These are phyloP conservation scores for Drosophila paucipuncta DNA, from an alignment of 2,888 invertebrate species.

Conservation along the genomic window DNA sequence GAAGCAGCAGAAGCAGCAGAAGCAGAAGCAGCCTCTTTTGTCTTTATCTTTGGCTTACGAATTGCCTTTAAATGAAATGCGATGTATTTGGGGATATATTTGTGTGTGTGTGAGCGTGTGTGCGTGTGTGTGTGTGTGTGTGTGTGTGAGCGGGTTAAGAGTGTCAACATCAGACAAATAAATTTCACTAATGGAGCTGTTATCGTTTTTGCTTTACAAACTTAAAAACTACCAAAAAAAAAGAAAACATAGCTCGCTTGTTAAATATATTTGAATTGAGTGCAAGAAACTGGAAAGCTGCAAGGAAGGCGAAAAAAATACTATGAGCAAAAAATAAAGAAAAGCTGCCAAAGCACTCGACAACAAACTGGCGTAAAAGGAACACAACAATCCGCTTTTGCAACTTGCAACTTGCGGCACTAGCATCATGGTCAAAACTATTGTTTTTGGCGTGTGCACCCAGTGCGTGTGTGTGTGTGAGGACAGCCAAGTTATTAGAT, in stretches of 20 bases:
- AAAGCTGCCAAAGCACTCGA: constrained; percentile 63
- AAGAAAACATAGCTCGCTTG: constrained; percentile 52
- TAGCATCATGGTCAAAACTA: constrained; percentile 50
- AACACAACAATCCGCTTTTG: constrained; percentile 71
- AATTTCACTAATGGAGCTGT: constrained; percentile 80
- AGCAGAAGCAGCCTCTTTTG: constrained; percentile 28
- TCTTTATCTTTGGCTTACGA: constrained; percentile 27
- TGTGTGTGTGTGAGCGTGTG: not conserved
- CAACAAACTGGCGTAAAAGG: constrained; percentile 53
- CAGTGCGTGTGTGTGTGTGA: constrained; percentile 16
- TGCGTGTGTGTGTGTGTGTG: not conserved
- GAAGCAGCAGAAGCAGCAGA: constrained; percentile 20
- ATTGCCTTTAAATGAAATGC: constrained; percentile 5
- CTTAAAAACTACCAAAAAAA: constrained; percentile 32
- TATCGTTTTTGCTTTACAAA: constrained; percentile 62
- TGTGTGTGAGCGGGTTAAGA: constrained; percentile 10
- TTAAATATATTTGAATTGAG: constrained; percentile 77
- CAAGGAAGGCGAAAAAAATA: constrained; percentile 9
- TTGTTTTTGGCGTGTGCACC: constrained; percentile 61
- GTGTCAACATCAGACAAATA: constrained; percentile 67
- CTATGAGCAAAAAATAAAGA: constrained; percentile 1
- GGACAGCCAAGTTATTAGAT: constrained; percentile 74
- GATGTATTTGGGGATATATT: not conserved
- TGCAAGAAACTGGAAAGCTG: constrained; percentile 54
- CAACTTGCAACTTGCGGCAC: constrained; percentile 42